Conservation (phyloP, 1,140 invertebrate species). For the Heliconius hewitsoni region DNA sequence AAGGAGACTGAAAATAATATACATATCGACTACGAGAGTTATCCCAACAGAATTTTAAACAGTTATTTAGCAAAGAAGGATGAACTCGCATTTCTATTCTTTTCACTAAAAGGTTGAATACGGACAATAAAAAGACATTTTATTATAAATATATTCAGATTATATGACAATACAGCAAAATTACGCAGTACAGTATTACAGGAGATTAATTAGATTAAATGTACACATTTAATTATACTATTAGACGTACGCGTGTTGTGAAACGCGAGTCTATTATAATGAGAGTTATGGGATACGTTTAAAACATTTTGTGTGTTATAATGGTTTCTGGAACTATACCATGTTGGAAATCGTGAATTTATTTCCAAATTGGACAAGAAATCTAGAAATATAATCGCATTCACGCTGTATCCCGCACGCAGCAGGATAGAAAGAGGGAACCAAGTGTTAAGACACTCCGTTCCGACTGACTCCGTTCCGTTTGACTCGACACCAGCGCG, state of each 20-base stretch:
- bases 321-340: not conserved
- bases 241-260: not conserved
- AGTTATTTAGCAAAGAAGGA: not conserved
- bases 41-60: too few species aligned
- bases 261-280: not conserved
- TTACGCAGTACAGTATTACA: not conserved
- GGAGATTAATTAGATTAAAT: not conserved
- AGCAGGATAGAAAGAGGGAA: too few species aligned
- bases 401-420: too few species aligned
- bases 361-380: too few species aligned
- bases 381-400: too few species aligned
- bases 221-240: not conserved
- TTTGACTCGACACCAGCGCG: too few species aligned
- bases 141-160: not conserved
- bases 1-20: too few species aligned
- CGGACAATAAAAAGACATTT: not conserved
- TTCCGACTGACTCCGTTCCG: too few species aligned
- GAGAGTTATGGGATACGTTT: not conserved
- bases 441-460: too few species aligned
- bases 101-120: not conserved
- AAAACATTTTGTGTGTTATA: not conserved
- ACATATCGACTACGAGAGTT: too few species aligned
- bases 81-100: too few species aligned
- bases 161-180: not conserved
- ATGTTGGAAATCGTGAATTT: too few species aligned